Evolutionary conservation across 2,797 vertebrate species (phyloP).

Genomic region (Neopelma chrysocephalum): DNA sequence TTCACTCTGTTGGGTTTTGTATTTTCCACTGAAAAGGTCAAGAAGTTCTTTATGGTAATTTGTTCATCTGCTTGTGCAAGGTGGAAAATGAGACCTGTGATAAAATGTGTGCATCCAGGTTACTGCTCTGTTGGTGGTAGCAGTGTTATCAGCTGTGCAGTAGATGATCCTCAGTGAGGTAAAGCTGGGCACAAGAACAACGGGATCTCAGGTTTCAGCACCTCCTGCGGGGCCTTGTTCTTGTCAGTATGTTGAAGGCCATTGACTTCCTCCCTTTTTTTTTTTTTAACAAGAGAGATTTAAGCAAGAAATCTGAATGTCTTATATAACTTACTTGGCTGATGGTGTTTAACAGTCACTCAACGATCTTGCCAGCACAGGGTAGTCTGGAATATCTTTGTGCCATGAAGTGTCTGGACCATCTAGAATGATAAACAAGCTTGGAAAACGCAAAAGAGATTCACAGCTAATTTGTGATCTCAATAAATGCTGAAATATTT

Average conservation of each 20-base stretch:
- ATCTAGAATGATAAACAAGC: background rate
- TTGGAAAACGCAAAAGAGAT: background rate
- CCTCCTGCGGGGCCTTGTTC: background rate
- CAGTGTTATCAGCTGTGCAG: background rate
- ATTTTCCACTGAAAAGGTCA: background rate
- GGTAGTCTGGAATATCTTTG: background rate
- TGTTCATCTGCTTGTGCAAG: background rate
- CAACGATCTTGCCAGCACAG: background rate
- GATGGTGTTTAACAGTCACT: background rate
- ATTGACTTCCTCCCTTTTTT: background rate
- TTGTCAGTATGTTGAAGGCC: background rate
- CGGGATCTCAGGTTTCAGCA: background rate
- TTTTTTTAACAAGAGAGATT: background rate
- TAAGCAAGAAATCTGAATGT: background rate
- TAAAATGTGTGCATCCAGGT: background rate
- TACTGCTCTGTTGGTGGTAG: background rate
- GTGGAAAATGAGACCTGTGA: background rate
- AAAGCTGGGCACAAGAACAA: background rate
- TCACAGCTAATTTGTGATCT: background rate
- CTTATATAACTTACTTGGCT: background rate
- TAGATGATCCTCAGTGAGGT: background rate
- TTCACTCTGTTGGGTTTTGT: background rate
- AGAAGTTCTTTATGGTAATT: background rate
- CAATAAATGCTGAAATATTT: background rate
- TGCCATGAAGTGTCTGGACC: background rate